Evolutionary conservation across 2,797 vertebrate species (phyloP).

Genomic region (Notolabrus celidotus): DNA sequence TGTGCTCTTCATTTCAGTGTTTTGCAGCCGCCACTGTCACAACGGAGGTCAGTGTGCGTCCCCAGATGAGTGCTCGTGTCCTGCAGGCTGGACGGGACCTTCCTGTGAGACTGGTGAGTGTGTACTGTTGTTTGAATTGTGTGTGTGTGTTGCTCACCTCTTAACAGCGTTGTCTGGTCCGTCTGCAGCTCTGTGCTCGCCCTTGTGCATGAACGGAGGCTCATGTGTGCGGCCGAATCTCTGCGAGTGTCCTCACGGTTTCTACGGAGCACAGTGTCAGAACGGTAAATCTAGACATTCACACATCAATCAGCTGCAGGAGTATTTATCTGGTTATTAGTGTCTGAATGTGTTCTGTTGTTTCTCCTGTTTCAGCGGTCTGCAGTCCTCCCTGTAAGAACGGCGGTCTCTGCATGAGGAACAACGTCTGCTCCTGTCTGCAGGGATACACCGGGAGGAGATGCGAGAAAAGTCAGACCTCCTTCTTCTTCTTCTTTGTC

Average conservation of each 20-base stretch:
- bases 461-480: slow-evolving; percentile 91
- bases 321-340: too few species aligned
- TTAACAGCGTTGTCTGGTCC: background rate
- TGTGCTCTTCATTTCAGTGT: slow-evolving; percentile 72
- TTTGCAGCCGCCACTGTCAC: slow-evolving; percentile 88
- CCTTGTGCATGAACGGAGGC: slow-evolving; percentile 88
- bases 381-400: slow-evolving; percentile 93
- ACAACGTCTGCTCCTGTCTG: slow-evolving; percentile 88
- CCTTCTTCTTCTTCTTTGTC: background rate
- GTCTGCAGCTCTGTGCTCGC: slow-evolving; percentile 84
- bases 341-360: too few species aligned
- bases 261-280: slow-evolving; percentile 87
- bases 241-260: slow-evolving; percentile 85
- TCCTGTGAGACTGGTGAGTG: slow-evolving; percentile 86
- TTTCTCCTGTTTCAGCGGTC: slow-evolving; percentile 78
- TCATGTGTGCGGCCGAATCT: slow-evolving; percentile 76
- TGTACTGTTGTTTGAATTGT: slow-evolving; percentile 6
- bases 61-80: slow-evolving; percentile 85
- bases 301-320: background rate
- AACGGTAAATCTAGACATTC: slow-evolving; percentile 74
- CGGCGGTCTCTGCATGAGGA: slow-evolving; percentile 88
- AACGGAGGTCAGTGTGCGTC: slow-evolving; percentile 85
- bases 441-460: slow-evolving; percentile 86
- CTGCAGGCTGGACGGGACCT: slow-evolving; percentile 83
- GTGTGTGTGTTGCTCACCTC: slow-evolving; percentile 12